Evolutionary conservation across 2,113 vertebrate species (phyloP).

Genomic region (Myodes glareolus): DNA sequence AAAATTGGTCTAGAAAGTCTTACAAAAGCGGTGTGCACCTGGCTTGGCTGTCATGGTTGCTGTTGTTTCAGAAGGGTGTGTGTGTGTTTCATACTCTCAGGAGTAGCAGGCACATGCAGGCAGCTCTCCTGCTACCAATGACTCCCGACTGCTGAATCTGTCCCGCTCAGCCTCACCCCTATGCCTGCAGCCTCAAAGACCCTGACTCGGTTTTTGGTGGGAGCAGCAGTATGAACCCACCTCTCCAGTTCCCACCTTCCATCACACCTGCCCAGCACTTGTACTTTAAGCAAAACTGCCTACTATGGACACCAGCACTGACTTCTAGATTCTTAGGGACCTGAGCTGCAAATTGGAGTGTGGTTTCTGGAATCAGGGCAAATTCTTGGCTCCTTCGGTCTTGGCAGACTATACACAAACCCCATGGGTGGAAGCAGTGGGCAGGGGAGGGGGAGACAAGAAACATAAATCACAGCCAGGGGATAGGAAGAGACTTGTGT

Average conservation of each 20-base stretch:
- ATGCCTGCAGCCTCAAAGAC: not conserved
- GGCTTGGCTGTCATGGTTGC: not conserved
- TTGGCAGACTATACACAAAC: not conserved
- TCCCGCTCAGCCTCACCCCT: not conserved
- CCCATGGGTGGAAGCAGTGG: fast-evolving
- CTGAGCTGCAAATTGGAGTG: not conserved
- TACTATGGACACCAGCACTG: not conserved
- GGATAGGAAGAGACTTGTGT: not conserved
- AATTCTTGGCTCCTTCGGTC: not conserved
- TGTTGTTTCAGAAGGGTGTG: not conserved
- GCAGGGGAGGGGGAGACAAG: not conserved
- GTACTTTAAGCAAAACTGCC: not conserved
- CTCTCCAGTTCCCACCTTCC: not conserved
- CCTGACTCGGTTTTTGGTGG: not conserved
- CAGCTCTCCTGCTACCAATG: not conserved
- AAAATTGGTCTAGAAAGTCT: not conserved
- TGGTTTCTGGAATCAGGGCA: not conserved
- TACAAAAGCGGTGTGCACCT: not conserved
- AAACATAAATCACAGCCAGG: too few relatives aligned
- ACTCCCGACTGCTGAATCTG: not conserved
- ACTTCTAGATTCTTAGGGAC: not conserved
- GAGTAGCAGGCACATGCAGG: not conserved
- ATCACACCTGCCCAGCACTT: not conserved
- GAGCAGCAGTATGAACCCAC: not conserved
- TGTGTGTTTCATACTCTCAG: not conserved